Percentiles rank a stretch among this genome's conserved stretches.
phyloP scores from a whole-genome alignment of 2,113 vertebrate genomes.

The Alouatta palliata region DNA sequence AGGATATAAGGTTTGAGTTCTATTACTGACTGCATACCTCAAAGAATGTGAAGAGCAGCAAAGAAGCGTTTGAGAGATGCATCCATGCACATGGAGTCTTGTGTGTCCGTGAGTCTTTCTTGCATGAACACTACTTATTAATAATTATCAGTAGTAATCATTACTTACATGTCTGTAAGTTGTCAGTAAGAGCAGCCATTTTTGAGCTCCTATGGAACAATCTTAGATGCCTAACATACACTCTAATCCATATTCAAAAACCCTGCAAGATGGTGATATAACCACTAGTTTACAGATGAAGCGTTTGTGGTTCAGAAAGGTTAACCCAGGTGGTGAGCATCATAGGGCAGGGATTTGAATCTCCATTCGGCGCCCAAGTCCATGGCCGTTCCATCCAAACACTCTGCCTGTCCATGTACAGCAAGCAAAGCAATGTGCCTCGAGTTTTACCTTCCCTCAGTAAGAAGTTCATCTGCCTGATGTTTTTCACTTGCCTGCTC shows the following conservation, averaged over 20 bases:
- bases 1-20: slow-evolving; percentile 34
- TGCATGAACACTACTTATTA: background rate
- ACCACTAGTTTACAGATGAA: background rate
- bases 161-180: background rate
- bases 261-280: background rate
- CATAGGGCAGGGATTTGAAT: background rate
- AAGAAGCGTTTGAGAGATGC: background rate
- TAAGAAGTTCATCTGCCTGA: background rate
- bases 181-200: background rate
- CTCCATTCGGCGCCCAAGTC: no score
- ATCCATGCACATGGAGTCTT: background rate
- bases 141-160: background rate
- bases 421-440: background rate
- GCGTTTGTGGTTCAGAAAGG: background rate
- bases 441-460: background rate
- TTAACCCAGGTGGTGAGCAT: background rate
- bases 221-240: background rate
- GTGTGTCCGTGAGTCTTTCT: background rate
- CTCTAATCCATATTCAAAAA: background rate
- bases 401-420: background rate
- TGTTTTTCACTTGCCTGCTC: background rate
- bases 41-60: background rate
- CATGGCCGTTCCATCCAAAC: no score
- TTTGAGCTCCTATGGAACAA: background rate
- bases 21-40: background rate